Evolutionary conservation across 2,888 invertebrate species (phyloP).

Genomic region (Macroteleia sp.): DNA sequence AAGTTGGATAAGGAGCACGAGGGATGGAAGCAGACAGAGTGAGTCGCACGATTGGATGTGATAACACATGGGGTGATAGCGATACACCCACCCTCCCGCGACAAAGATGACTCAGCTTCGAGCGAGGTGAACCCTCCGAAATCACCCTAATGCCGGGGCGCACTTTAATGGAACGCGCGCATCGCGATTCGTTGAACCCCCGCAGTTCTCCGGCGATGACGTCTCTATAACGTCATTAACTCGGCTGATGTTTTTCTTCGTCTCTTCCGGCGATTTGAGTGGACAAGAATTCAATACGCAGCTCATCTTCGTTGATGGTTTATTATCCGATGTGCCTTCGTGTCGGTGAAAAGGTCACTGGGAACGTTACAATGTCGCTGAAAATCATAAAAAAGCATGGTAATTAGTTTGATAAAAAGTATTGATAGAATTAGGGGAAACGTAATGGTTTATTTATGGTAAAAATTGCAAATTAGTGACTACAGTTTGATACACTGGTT

Average conservation of each 20-base stretch:
- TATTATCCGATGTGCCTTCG: not conserved
- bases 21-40: not conserved
- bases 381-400: constrained; percentile 12
- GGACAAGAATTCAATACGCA: constrained; percentile 2
- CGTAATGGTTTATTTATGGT: too few species aligned
- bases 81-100: constrained; percentile 72
- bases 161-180: constrained; percentile 47
- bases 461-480: too few species aligned
- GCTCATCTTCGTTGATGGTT: constrained; percentile 8
- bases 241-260: constrained; percentile 21
- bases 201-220: constrained; percentile 19
- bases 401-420: constrained; percentile 30
- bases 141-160: constrained; percentile 35
- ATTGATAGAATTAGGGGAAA: too few species aligned
- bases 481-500: too few species aligned
- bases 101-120: constrained; percentile 76
- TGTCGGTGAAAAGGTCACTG: constrained; percentile 13
- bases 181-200: constrained; percentile 30
- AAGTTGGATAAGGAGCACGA: constrained; percentile 19
- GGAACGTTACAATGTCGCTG: not conserved
- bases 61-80: constrained; percentile 79
- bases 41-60: constrained; percentile 68
- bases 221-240: constrained; percentile 47
- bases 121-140: constrained; percentile 36
- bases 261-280: constrained; percentile 23